Percentiles rank a stretch among this genome's conserved stretches.
phyloP scores from a whole-genome alignment of 2,888 invertebrate species.

The Isotomurus palustris region DNA sequence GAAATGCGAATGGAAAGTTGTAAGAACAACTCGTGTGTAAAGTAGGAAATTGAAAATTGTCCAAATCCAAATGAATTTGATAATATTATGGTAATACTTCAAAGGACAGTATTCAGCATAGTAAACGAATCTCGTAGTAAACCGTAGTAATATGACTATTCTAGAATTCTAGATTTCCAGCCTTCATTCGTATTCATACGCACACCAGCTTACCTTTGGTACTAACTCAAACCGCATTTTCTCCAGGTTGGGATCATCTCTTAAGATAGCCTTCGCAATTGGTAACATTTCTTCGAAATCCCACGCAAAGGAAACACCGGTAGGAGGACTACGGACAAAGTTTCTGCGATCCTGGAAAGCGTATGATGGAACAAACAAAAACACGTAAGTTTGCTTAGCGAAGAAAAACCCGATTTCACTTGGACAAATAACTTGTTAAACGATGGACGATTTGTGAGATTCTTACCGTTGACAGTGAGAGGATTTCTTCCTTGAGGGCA shows the following conservation, averaged over 20 bases:
- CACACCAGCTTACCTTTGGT: slow-evolving; percentile 73
- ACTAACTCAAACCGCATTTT: slow-evolving; percentile 99
- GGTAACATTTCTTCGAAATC: slow-evolving; percentile 90
- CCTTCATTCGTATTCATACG: neutral
- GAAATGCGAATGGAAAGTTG: too few species aligned
- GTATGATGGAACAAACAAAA: too few species aligned
- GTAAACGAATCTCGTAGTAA: too few species aligned
- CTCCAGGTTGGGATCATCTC: slow-evolving; percentile 91
- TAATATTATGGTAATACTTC: too few species aligned
- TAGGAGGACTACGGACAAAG: slow-evolving; percentile 93
- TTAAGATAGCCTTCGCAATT: slow-evolving; percentile 88
- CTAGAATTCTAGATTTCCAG: neutral
- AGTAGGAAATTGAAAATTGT: too few species aligned
- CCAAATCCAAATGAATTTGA: too few species aligned
- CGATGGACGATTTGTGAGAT: too few species aligned
- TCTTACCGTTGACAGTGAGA: slow-evolving; percentile 81
- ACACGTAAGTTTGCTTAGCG: too few species aligned
- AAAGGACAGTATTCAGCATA: too few species aligned
- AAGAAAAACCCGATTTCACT: too few species aligned
- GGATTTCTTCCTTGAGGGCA: slow-evolving; percentile 88
- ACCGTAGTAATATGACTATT: neutral
- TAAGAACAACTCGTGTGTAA: too few species aligned
- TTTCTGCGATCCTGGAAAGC: slow-evolving; percentile 86
- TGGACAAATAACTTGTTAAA: too few species aligned
- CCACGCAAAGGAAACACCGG: slow-evolving; percentile 92